A percentile compares a stretch with the other conserved stretches of the same genome.
Evolutionary conservation across 1,140 invertebrate species (phyloP).

Genomic region (Drosophila asahinai): DNA sequence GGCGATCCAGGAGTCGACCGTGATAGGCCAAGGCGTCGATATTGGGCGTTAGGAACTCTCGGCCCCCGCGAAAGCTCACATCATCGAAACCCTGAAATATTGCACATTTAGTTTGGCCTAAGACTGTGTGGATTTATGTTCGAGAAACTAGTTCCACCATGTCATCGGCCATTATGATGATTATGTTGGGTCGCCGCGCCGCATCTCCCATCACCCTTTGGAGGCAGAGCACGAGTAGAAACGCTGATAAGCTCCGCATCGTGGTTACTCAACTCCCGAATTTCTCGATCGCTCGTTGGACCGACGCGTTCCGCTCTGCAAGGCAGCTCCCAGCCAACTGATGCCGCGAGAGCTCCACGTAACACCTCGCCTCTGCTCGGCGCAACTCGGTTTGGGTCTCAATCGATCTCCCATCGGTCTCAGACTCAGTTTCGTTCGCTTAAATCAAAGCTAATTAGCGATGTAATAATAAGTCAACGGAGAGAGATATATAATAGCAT

Average conservation of each 20-base stretch:
- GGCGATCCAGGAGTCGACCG: constrained; percentile 91
- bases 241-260: constrained; percentile 69
- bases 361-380: constrained; percentile 28
- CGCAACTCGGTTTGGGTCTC: constrained; percentile 23
- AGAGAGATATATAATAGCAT: constrained; percentile 15
- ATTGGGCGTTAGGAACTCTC: constrained; percentile 94
- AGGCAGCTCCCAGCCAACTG: constrained; percentile 41
- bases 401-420: constrained; percentile 17
- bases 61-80: constrained; percentile 94
- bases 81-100: constrained; percentile 93
- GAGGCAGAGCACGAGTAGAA: constrained; percentile 51
- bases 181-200: constrained; percentile 86
- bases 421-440: constrained; percentile 13
- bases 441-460: constrained; percentile 23
- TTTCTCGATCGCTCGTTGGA: constrained; percentile 2
- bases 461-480: constrained; percentile 11
- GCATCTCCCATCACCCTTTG: constrained; percentile 35
- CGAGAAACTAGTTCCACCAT: constrained; percentile 84
- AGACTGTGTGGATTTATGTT: constrained; percentile 12
- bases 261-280: constrained; percentile 37
- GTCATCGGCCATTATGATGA: constrained; percentile 88
- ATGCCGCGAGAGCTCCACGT: constrained; percentile 25
- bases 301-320: constrained; percentile 20
- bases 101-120: constrained; percentile 1
- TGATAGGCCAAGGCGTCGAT: constrained; percentile 93